Conservation (phyloP, 2,888 invertebrate species). For the Synanthedon vespiformis region DNA sequence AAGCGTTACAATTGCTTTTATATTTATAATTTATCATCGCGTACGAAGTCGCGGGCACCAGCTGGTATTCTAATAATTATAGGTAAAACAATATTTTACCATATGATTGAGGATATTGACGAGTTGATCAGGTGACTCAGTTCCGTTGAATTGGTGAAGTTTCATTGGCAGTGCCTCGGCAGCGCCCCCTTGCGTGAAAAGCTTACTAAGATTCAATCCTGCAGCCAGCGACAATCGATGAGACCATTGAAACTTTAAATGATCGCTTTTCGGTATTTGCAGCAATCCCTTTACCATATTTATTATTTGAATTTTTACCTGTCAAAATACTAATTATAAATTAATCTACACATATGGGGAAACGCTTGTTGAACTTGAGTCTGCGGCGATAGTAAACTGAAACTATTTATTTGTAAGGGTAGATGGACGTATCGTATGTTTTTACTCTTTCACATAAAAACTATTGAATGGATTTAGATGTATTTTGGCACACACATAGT, state of each 20-base stretch:
- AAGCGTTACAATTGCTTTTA: no score
- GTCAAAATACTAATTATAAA: conserved; percentile 1
- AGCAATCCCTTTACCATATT: conserved; percentile 28
- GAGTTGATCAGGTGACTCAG: conserved; percentile 27
- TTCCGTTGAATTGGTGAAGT: conserved; percentile 28
- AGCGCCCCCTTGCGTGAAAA: conserved; percentile 19
- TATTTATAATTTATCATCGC: no score
- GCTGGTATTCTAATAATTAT: background rate
- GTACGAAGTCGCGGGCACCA: no score
- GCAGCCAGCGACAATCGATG: conserved; percentile 35
- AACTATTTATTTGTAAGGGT: no score
- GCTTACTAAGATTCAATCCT: conserved; percentile 14
- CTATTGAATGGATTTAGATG: no score
- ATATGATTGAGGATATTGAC: conserved; percentile 33
- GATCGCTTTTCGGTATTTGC: conserved; percentile 24
- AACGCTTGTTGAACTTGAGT: no score
- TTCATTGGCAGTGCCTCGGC: conserved; percentile 24
- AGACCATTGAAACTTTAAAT: conserved; percentile 38
- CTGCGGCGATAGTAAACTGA: no score
- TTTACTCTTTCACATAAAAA: no score
- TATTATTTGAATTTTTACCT: conserved; percentile 40
- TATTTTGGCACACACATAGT: no score
- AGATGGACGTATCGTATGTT: no score
- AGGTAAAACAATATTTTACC: conserved; percentile 21
- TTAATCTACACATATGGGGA: no score